A percentile compares a stretch with the other conserved stretches of the same genome.
Evolutionary conservation across 1,140 invertebrate species (phyloP).

Genomic region (Antheraea pernyi): DNA sequence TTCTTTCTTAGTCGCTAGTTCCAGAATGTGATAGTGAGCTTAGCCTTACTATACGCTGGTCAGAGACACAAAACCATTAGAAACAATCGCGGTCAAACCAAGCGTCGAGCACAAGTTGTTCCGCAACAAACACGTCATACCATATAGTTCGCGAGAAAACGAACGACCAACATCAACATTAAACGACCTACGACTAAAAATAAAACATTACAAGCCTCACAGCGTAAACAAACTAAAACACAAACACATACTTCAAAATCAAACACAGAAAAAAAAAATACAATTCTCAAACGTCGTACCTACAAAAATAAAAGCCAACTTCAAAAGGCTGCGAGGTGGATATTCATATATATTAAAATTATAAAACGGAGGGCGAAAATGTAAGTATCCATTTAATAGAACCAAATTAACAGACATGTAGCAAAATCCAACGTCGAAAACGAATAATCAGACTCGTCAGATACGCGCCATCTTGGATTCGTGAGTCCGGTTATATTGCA

Average conservation of each 20-base stretch:
- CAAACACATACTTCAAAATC: not conserved
- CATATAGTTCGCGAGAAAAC: conserved; percentile 1
- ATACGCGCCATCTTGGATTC: conserved; percentile 9
- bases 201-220: not conserved
- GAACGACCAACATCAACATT: not conserved
- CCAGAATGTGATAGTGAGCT: too few species aligned
- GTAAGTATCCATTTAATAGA: not conserved
- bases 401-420: not conserved
- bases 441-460: not conserved
- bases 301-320: conserved; percentile 6
- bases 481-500: conserved; percentile 19
- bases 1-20: too few species aligned
- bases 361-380: not conserved
- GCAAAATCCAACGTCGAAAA: not conserved
- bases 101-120: too few species aligned
- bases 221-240: not conserved
- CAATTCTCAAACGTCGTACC: not conserved
- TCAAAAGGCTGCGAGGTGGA: conserved; percentile 7
- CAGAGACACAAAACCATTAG: too few species aligned
- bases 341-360: not conserved
- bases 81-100: not conserved
- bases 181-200: not conserved
- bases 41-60: too few species aligned
- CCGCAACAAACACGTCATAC: not conserved
- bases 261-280: not conserved